phyloP scores from a whole-genome alignment of 1,140 invertebrate genomes.

The Pseudomyrmex cubaensis region DNA sequence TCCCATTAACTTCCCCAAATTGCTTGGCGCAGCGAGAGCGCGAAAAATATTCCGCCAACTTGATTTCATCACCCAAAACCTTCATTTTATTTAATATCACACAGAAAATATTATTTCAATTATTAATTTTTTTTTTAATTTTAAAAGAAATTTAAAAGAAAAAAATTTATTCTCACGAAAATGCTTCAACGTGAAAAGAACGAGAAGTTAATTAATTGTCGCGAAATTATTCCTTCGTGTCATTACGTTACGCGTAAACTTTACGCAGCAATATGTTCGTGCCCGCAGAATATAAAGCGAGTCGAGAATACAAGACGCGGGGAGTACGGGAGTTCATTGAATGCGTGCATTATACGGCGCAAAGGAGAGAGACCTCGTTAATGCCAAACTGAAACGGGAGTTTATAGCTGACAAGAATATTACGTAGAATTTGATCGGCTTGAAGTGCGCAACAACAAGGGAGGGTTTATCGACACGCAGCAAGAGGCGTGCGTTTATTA shows the following conservation, averaged over 20 bases:
- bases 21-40: slow-evolving; percentile 39
- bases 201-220: not conserved
- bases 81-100: slow-evolving; percentile 22
- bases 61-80: slow-evolving; percentile 22
- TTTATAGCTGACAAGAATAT: slow-evolving; percentile 71
- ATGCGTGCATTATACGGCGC: slow-evolving; percentile 74
- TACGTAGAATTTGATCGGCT: slow-evolving; percentile 47
- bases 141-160: too few relatives aligned
- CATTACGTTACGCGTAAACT: not conserved
- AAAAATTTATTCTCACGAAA: not conserved
- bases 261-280: too few relatives aligned
- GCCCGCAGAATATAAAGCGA: not conserved
- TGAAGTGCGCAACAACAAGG: not conserved
- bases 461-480: slow-evolving; percentile 1
- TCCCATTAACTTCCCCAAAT: slow-evolving; percentile 43
- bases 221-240: not conserved
- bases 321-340: slow-evolving; percentile 56
- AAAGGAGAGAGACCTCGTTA: slow-evolving; percentile 74
- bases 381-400: slow-evolving; percentile 69
- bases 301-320: slow-evolving; percentile 12
- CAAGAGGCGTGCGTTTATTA: not conserved
- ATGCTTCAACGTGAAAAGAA: not conserved
- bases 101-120: not conserved
- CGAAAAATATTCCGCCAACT: slow-evolving; percentile 21
- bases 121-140: not conserved